These are phyloP conservation scores for Danio rerio DNA, from an alignment of 2,113 vertebrate genomes.

Conservation along the genomic window GRCz12tu NC_133191.1:5819001-5819500, in stretches of 20 bases:
- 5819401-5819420: conserved; percentile 85
- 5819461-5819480: conserved; percentile 82
- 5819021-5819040: conserved; percentile 66
- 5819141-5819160: conserved; percentile 76
- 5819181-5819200: conserved; percentile 73
- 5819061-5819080: conserved; percentile 52
- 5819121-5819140: conserved; percentile 81
- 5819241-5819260: conserved; percentile 65
- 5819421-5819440: conserved; percentile 83
- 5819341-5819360: conserved; percentile 70
- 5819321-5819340: conserved; percentile 57
- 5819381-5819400: conserved; percentile 80
- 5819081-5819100: conserved; percentile 76
- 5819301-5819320: conserved; percentile 54
- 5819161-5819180: conserved; percentile 79
- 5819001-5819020: conserved; percentile 79
- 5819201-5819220: conserved; percentile 62
- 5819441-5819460: conserved; percentile 85
- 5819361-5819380: conserved; percentile 67
- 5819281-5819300: conserved; percentile 77
- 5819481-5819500: conserved; percentile 79
- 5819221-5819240: conserved; percentile 57
- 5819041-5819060: conserved; percentile 55
- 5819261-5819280: conserved; percentile 61
- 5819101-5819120: conserved; percentile 78